Evolutionary conservation across 2,888 invertebrate genomes (phyloP), one percentile per base, ranked within the genome.

Genomic region (Mermis nigrescens): DNA sequence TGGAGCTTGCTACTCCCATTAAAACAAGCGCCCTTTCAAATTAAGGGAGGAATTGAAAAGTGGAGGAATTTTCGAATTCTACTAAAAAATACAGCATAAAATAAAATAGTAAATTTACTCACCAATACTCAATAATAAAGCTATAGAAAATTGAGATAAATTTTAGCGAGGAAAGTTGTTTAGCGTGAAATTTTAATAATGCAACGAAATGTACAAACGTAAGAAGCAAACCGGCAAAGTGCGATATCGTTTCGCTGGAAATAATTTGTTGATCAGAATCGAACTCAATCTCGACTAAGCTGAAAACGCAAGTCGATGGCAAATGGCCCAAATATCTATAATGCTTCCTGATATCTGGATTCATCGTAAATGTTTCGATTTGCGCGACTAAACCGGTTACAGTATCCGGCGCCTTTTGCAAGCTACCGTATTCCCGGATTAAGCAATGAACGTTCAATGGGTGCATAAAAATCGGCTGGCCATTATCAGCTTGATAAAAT

Each of bases 391-490:
- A 81, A 0, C 86, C 90, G 1, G 77, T 79, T 57, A 94, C 79
- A 1, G 78, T 69, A 26, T 67, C 64, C 75, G 94, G 92, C 58
- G 85, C 84, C 58, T 81, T 78, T 60, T 85, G 83, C 61, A 92
- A 68, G 76, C 81, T 80, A 4, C 88, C 89, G 77, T 88, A 91
- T 60, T 86, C 83, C 60, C 82, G 81, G 69, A 86, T 84, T 67
- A 95, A 74, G 81, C 92, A 85, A 62, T 85, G 83, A 7, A 86
- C 84, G 73, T 94, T 94, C 67, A 94, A 75, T 19, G 86, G 83
- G 74, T 91, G 86, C 62, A 94, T 77, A 74, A 86, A 95, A 58
- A 92, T 81, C 72, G 89, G 86, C 73, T 91, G 91, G 0, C 92
- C 92, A 74, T 90, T 89, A 51, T 80, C 80, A 64, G 88, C 89